A percentile compares a stretch with the other conserved stretches of the same genome.
These are phyloP conservation scores for Acromyrmex charruanus DNA, from an alignment of 1,140 invertebrate species.

Conservation along the genomic window DNA sequence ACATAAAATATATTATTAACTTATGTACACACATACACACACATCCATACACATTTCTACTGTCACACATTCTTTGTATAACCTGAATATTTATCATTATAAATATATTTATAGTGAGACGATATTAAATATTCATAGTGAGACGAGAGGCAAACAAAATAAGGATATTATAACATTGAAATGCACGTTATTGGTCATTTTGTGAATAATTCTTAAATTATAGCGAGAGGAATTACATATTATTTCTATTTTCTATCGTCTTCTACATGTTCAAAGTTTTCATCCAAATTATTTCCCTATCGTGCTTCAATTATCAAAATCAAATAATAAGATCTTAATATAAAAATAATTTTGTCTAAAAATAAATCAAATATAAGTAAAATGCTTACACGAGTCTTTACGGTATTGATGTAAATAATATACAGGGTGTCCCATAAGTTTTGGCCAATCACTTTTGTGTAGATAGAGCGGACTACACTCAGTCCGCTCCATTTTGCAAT, in stretches of 20 bases:
- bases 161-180: not conserved
- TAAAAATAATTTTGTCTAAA: too few species aligned
- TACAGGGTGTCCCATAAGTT: too few species aligned
- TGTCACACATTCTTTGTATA: not conserved
- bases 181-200: not conserved
- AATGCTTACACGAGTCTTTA: too few species aligned
- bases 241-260: not conserved
- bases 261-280: not conserved
- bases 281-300: not conserved
- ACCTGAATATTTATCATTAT: constrained; percentile 14
- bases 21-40: not conserved
- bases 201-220: not conserved
- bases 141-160: not conserved
- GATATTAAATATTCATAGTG: constrained; percentile 22
- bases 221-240: not conserved
- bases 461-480: too few species aligned
- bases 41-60: not conserved
- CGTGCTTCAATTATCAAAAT: not conserved
- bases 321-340: not conserved
- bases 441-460: too few species aligned
- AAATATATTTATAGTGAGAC: not conserved
- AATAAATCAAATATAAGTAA: too few species aligned
- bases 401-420: too few species aligned
- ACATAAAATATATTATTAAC: constrained; percentile 50
- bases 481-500: too few species aligned